Evolutionary conservation across 2,113 vertebrate species (phyloP), one percentile per base, ranked within the genome.

Genomic region (Gallinago jamesoni): DNA sequence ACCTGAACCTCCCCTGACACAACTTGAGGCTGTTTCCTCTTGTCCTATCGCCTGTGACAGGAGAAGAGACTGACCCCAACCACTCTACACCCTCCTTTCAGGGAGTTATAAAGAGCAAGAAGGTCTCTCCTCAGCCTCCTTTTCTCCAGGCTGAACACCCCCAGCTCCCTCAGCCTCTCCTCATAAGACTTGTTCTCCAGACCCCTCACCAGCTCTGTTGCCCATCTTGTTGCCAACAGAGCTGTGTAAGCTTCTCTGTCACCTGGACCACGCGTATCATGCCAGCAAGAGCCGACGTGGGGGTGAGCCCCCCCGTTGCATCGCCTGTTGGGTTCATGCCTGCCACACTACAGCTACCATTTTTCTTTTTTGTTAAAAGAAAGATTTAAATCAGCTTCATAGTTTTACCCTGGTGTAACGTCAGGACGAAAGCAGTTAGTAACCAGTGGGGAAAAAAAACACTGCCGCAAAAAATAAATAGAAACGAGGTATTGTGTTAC

Each of bases 381-480:
- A 30, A 33, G 47, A 67, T 90, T 84, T 81, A 77, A 83, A 86
- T 74, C 59, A 77, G 31, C 41, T 90, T 64, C 25, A 14, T 39
- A 1, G 22, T 77, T 92, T 90, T 83, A 77, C 53, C 14, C 50
- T 86, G 55, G 10, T 19, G 14, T 70, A 62, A 69, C 19, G 41
- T 47, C 48, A 84, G 50, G 68, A 77, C 5, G 0, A 89, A 91
- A 85, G 43, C 60, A 74, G 63, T 74, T 89, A 81, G 47, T 45
- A 95, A 92, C 47, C 45, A 74, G 56, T 30, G 14, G 47, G 53
- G 41, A 14, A 45, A 87, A 87, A 94, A 68, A 84, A 4, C 45
- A 35, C 60, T 84, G 56, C 60, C 69, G 82, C 81, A 90, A 85
- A 91, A 91, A 87, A 77, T 43, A 87, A 93, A 87, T 33, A 82